Evolutionary conservation across 64 coral and sea anemone genomes (phyloP).

Genomic region (Stichodactyla mertensii): DNA sequence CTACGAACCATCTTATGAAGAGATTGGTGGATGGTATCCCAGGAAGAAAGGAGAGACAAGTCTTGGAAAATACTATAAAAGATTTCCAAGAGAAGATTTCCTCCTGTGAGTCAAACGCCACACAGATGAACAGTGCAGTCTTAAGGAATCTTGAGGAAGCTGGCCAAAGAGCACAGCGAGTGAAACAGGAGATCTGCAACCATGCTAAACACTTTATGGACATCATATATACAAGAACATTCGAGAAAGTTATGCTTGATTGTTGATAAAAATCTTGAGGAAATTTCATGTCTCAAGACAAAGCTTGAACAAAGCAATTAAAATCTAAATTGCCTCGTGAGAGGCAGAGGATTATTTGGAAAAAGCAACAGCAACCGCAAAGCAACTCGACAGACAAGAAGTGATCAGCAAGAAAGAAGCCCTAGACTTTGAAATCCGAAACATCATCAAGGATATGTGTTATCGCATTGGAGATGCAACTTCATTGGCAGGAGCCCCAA

Average conservation of each 20-base stretch:
- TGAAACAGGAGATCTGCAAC: background rate
- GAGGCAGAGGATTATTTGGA: background rate
- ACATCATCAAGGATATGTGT: background rate
- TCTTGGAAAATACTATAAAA: background rate
- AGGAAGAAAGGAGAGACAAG: constrained; percentile 63
- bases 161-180: background rate
- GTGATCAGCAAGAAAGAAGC: background rate
- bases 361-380: background rate
- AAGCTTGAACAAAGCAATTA: background rate
- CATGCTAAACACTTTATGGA: background rate
- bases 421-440: background rate
- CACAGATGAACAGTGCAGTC: background rate
- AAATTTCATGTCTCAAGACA: background rate
- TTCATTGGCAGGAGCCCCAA: background rate
- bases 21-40: constrained; percentile 63
- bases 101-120: background rate
- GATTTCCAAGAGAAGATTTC: background rate
- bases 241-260: no score
- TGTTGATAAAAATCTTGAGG: background rate
- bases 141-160: background rate
- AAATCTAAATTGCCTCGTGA: background rate
- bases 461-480: background rate
- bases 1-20: constrained; percentile 68
- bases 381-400: background rate
- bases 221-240: background rate